Conservation (phyloP, 2,888 invertebrate species). For the Digitonthophagus gazella region DNA sequence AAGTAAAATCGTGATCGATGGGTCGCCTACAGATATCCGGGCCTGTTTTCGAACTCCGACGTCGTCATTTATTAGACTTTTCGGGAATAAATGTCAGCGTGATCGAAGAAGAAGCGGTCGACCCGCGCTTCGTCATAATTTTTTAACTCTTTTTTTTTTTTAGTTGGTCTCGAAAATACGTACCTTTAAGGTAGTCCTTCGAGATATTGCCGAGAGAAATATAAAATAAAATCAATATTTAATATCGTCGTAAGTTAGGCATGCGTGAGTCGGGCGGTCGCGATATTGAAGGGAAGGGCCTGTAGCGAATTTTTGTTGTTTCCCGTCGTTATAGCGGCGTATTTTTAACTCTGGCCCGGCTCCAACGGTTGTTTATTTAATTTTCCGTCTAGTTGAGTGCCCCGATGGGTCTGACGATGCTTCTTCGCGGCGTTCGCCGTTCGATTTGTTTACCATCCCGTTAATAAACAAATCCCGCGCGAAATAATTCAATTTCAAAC, state of each 20-base stretch:
- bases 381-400: constrained; percentile 6
- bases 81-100: constrained; percentile 12
- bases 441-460: not conserved
- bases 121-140: not conserved
- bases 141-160: not conserved
- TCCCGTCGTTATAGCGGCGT: not conserved
- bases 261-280: no score
- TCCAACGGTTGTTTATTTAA: constrained; percentile 16
- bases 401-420: not conserved
- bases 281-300: not conserved
- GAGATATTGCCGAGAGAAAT: no score
- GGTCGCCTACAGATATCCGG: constrained; percentile 1
- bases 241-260: no score
- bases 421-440: not conserved
- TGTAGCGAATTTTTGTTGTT: not conserved
- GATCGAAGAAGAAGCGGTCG: constrained; percentile 3
- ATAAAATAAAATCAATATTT: not conserved
- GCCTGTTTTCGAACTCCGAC: constrained; percentile 7
- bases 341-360: not conserved
- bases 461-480: not conserved
- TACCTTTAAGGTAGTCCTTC: not conserved
- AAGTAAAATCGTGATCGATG: constrained; percentile 11
- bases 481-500: not conserved
- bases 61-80: constrained; percentile 13
- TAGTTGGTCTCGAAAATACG: not conserved